A percentile compares a stretch with the other conserved stretches of the same genome.
Evolutionary conservation across 2,113 vertebrate genomes (phyloP).

Genomic region (Rhineura floridana): DNA sequence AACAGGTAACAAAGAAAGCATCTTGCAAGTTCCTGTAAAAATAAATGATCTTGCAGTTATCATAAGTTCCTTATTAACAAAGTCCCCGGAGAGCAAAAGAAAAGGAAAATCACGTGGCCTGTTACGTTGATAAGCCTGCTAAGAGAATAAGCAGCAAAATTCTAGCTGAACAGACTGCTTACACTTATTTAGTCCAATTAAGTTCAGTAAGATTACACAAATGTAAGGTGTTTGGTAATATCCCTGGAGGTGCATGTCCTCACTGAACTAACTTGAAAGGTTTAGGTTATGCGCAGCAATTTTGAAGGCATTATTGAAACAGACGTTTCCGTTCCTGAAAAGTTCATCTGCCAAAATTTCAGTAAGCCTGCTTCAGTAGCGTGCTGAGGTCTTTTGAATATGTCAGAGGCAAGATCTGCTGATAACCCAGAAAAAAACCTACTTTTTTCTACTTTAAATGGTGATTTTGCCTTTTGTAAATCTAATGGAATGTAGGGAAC

Average conservation of each 20-base stretch:
- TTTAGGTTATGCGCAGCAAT: not conserved
- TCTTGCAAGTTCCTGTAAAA: not conserved
- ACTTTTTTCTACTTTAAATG: slow-evolving; percentile 12
- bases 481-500: slow-evolving; percentile 22
- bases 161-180: not conserved
- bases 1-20: not conserved
- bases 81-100: slow-evolving; percentile 1
- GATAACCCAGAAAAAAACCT: slow-evolving; percentile 50
- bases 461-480: slow-evolving; percentile 56
- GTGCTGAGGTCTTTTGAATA: slow-evolving; percentile 29
- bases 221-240: not conserved
- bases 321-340: slow-evolving; percentile 47
- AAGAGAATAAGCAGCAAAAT: not conserved
- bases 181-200: slow-evolving; percentile 7
- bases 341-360: slow-evolving; percentile 44
- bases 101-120: not conserved
- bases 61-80: not conserved
- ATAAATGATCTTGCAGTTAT: not conserved
- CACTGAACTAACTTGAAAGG: slow-evolving; percentile 3
- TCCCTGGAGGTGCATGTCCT: not conserved
- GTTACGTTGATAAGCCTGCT: not conserved
- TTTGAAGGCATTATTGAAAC: slow-evolving; percentile 13
- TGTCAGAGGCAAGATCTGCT: slow-evolving; percentile 54
- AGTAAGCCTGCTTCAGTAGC: slow-evolving; percentile 29
- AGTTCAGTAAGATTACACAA: not conserved